These are phyloP conservation scores for Ceratitis capitata DNA, from an alignment of 1,140 invertebrate species.

Conservation along the genomic window DNA sequence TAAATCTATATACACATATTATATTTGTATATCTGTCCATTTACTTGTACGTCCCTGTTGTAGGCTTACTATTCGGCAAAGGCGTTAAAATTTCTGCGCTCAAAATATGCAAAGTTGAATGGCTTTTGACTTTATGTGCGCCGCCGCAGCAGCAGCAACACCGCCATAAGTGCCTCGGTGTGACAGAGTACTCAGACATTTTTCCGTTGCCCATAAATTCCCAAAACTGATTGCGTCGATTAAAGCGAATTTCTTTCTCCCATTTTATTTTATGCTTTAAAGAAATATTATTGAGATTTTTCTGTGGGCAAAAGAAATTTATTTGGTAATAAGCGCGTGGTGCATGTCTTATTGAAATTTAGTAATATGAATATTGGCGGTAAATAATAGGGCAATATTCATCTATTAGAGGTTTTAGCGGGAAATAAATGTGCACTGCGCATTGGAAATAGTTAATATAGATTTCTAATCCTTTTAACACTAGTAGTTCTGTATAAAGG, in stretches of 20 bases:
- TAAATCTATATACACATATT: not conserved
- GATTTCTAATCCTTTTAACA: no score
- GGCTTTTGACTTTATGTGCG: slow-evolving; percentile 7
- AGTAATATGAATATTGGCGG: no score
- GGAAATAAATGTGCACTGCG: no score
- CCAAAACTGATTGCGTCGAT: not conserved
- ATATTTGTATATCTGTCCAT: not conserved
- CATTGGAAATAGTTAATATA: no score
- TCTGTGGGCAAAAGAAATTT: not conserved
- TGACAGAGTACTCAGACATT: slow-evolving; percentile 5
- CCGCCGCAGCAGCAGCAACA: not conserved
- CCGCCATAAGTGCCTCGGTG: slow-evolving; percentile 15
- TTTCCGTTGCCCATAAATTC: slow-evolving; percentile 18
- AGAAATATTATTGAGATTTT: not conserved
- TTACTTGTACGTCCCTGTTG: not conserved
- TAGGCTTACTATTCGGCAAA: not conserved
- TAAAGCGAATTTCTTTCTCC: not conserved
- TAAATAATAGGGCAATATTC: no score
- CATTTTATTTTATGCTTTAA: not conserved
- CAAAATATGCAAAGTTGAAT: slow-evolving; percentile 34
- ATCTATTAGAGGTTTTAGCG: no score
- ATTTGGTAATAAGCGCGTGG: not conserved
- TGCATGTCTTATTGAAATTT: no score
- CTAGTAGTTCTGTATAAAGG: no score
- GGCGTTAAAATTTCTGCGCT: slow-evolving; percentile 22